phyloP scores from a whole-genome alignment of 64 coral and sea anemone genomes.

The Actinia equina region DNA sequence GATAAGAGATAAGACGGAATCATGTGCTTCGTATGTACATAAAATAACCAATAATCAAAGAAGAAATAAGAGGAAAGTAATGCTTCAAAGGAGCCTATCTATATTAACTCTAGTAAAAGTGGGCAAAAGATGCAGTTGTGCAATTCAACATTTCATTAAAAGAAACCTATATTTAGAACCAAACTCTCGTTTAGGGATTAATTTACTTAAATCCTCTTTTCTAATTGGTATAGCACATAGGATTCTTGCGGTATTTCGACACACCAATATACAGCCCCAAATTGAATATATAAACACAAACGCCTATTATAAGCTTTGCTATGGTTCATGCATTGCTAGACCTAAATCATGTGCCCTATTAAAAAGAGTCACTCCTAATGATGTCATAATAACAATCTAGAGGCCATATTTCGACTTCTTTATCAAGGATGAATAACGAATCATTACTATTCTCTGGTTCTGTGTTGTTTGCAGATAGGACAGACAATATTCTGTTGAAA shows the following conservation, averaged over 20 bases:
- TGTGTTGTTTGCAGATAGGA: neutral
- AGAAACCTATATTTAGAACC: neutral
- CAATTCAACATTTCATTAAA: neutral
- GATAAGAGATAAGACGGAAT: neutral
- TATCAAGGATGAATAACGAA: neutral
- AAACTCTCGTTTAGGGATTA: neutral
- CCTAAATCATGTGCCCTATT: neutral
- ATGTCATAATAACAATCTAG: neutral
- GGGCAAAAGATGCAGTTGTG: neutral
- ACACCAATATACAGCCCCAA: neutral
- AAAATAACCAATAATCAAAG: neutral
- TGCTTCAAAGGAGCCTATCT: neutral
- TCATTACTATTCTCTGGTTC: neutral
- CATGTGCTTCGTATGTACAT: neutral
- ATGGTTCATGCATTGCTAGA: neutral
- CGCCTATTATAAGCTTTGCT: constrained; percentile 1
- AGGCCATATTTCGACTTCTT: neutral
- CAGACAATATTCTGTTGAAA: neutral
- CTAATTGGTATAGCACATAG: neutral
- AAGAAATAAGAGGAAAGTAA: neutral
- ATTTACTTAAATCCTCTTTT: neutral
- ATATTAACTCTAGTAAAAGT: too few relatives aligned
- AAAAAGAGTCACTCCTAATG: neutral
- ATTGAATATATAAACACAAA: constrained; percentile 7
- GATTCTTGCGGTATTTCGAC: neutral